Conservation (phyloP, 92 coral and sea anemone species). For the Plumapathes pennacea region DNA sequence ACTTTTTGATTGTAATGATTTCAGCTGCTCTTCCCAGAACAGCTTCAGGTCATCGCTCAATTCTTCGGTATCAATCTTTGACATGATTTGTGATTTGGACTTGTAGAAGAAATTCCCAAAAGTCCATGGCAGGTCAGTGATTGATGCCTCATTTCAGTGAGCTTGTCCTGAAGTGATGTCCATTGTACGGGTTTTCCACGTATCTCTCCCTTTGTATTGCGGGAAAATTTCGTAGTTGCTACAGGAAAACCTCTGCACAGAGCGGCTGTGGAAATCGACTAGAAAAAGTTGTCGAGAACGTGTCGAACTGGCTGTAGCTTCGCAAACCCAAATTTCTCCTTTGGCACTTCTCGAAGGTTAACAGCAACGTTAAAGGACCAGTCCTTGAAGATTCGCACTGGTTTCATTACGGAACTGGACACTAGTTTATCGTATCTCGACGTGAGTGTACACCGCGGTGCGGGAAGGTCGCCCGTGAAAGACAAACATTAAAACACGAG, state of each 20-base stretch:
- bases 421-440: no score
- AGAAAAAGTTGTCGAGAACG: constrained; percentile 9
- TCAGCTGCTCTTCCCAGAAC: constrained; percentile 29
- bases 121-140: not conserved
- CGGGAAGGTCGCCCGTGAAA: no score
- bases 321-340: not conserved
- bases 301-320: not conserved
- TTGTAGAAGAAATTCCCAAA: no score
- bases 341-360: not conserved
- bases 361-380: not conserved
- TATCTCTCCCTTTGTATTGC: constrained; percentile 5
- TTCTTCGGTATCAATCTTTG: constrained; percentile 2
- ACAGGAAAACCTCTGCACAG: constrained; percentile 27
- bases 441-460: no score
- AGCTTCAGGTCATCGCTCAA: constrained; percentile 28
- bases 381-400: not conserved
- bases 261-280: not conserved
- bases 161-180: not conserved
- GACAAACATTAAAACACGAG: no score
- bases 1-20: constrained; percentile 2
- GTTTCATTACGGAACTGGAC: not conserved
- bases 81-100: constrained; percentile 19
- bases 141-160: not conserved
- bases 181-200: constrained; percentile 14
- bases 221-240: constrained; percentile 3